Base-by-base conservation (phyloP, 2,888 invertebrate genomes). In the Melieria crassipennis region DNA sequence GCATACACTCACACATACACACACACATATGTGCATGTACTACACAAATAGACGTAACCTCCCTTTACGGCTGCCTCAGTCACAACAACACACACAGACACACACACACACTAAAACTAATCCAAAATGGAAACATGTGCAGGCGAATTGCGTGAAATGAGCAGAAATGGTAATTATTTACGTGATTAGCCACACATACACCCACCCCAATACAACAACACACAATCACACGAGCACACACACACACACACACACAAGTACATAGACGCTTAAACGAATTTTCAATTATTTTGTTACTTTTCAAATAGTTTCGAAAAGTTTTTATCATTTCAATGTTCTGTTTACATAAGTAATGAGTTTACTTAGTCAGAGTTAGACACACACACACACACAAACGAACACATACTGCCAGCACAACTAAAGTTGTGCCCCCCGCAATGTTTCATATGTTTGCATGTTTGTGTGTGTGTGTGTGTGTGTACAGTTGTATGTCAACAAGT, bases 321-420 rank as follows among this genome's bases (percentile, higher is more conserved):
- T 11, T 70, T 70, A 70, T 70, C 63, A 58, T 58, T 58, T 63
- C 60, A 48, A 70, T 70, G 57, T 57, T 46, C 48, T 83, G 82
- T 82, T 82, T 82, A 81, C 83, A 80, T 81, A 80, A 78, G 81
- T 82, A 83, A 82, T 82, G 83, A 82, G 82, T 82, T 82, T 83
- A 83, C 82, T 82, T 70, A 64, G 50, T 57, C 57, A 70, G 10
- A 13, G 16, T 30, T 42, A 50, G 58, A 65, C 57, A 58, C 45
- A 70, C 48, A 43, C 42, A 47, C 50, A 64, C 30, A 47, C 42
- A 55, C 55, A 30, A 43, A 55, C 13, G 63, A n/a, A 45, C 47
- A 67, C 42, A 58, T 42, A 47, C n/a, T 10, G 3, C 30, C 30
- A 30, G 30, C 30, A 30, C 30, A 30, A 30, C 30, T 30, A 30